These are phyloP conservation scores for Brachypterus glaber DNA, from an alignment of 2,888 invertebrate genomes.

Conservation along the genomic window DNA sequence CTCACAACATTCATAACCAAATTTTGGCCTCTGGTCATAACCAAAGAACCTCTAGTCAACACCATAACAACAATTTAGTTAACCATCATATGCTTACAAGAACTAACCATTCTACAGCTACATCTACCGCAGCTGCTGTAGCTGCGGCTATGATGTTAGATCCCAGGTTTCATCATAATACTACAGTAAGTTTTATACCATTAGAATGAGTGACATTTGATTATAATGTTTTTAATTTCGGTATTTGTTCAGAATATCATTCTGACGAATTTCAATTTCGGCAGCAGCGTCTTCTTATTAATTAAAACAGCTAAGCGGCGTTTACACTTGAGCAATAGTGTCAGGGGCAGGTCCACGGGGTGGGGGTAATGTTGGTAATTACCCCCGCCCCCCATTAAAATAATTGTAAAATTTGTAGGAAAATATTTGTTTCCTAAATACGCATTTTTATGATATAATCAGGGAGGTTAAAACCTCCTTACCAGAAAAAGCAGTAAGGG, in stretches of 20 bases:
- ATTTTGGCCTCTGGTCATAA: conserved; percentile 33
- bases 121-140: conserved; percentile 41
- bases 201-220: not conserved
- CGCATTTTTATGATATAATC: too few species aligned
- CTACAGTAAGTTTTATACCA: conserved; percentile 35
- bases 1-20: conserved; percentile 39
- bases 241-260: not conserved
- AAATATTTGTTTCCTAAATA: too few species aligned
- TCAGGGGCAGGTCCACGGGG: too few species aligned
- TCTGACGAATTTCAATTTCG: too few species aligned
- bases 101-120: conserved; percentile 36
- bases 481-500: too few species aligned
- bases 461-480: too few species aligned
- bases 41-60: conserved; percentile 30
- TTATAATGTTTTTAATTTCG: not conserved
- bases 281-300: too few species aligned
- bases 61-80: conserved; percentile 34
- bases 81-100: conserved; percentile 39
- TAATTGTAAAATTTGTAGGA: too few species aligned
- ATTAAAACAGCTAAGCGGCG: too few species aligned
- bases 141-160: conserved; percentile 45
- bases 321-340: too few species aligned
- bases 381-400: too few species aligned
- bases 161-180: conserved; percentile 42
- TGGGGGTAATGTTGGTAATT: too few species aligned